Conservation (phyloP, 2,888 invertebrate species). For the Troides helena region DNA sequence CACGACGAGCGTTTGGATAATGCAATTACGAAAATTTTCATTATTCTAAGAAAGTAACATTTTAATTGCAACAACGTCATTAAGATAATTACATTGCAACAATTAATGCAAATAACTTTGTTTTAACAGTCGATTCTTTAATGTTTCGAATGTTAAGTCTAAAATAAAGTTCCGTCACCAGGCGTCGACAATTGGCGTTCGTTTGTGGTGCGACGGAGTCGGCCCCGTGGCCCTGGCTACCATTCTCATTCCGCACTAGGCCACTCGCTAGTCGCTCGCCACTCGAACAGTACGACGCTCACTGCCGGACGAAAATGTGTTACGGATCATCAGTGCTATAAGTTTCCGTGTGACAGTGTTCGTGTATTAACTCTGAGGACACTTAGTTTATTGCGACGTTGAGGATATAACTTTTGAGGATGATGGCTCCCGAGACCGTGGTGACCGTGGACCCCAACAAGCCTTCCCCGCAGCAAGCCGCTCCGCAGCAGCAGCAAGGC, state of each 20-base stretch:
- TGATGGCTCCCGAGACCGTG: conserved; percentile 92
- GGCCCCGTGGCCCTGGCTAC: conserved; percentile 38
- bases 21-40: no score
- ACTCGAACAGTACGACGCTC: conserved; percentile 62
- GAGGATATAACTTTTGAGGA: conserved; percentile 51
- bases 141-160: conserved; percentile 16
- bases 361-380: conserved; percentile 45
- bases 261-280: conserved; percentile 63
- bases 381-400: conserved; percentile 34
- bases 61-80: not conserved
- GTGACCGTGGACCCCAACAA: conserved; percentile 88
- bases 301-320: conserved; percentile 59
- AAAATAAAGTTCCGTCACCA: conserved; percentile 48
- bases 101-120: conserved; percentile 1
- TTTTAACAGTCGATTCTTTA: conserved; percentile 9
- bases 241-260: conserved; percentile 43
- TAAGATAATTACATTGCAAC: not conserved
- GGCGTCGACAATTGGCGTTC: conserved; percentile 32
- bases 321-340: conserved; percentile 62
- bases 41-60: no score
- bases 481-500: conserved; percentile 76
- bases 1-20: no score
- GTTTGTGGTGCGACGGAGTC: conserved; percentile 29
- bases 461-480: conserved; percentile 65
- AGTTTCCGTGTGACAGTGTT: conserved; percentile 65